These are phyloP conservation scores for Telenomus remus DNA, from an alignment of 1,140 invertebrate genomes.

Conservation along the genomic window DNA sequence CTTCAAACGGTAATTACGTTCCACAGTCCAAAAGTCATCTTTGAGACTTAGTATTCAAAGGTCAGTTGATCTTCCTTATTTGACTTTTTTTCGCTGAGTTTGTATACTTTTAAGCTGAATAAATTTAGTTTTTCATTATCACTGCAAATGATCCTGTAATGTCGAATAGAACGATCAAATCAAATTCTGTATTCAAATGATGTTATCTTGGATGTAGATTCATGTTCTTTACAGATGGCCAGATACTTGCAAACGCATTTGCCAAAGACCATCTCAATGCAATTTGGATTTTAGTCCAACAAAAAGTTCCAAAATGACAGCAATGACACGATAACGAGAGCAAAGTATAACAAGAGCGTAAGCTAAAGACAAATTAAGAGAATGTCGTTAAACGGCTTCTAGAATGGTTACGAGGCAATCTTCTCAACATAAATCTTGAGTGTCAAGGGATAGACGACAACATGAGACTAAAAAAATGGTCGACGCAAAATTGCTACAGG, in stretches of 20 bases:
- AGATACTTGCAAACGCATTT: too few species aligned
- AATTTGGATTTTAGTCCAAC: constrained; percentile 25
- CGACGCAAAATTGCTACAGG: constrained; percentile 62
- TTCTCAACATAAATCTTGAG: constrained; percentile 62
- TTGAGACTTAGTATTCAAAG: constrained; percentile 6
- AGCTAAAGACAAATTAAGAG: constrained; percentile 52
- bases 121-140: too few species aligned
- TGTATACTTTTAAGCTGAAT: too few species aligned
- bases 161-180: too few species aligned
- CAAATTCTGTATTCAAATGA: too few species aligned
- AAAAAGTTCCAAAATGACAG: constrained; percentile 36
- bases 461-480: constrained; percentile 57
- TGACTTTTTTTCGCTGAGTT: background rate
- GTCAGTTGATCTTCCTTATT: too few species aligned
- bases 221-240: too few species aligned
- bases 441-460: constrained; percentile 13
- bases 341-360: constrained; percentile 44
- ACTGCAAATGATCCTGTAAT: too few species aligned
- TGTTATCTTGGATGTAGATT: too few species aligned
- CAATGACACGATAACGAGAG: constrained; percentile 39
- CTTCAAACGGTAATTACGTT: constrained; percentile 9
- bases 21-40: background rate
- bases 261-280: too few species aligned
- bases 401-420: constrained; percentile 45
- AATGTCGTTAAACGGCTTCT: constrained; percentile 58